A percentile compares a stretch with the other conserved stretches of the same genome.
These are phyloP conservation scores for Cyprinodon diabolis DNA, from an alignment of 2,797 vertebrate genomes.

Conservation along the genomic window DNA sequence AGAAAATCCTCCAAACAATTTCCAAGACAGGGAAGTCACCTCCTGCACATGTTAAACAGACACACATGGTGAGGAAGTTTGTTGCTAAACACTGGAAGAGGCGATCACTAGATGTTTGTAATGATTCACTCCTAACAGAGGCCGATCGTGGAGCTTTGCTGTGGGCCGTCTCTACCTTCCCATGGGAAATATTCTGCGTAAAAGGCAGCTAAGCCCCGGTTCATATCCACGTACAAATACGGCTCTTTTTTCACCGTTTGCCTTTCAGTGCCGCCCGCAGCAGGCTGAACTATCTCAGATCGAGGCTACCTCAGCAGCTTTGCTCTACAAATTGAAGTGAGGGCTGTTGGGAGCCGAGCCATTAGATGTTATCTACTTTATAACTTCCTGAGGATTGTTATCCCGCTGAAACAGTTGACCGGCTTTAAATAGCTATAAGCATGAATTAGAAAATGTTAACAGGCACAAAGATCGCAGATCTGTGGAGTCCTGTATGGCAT, in stretches of 20 bases:
- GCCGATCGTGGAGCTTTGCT: constrained; percentile 3
- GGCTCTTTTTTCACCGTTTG: constrained; percentile 36
- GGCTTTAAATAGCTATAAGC: constrained; percentile 34
- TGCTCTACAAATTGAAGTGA: constrained; percentile 30
- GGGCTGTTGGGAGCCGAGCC: constrained; percentile 17
- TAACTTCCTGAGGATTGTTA: constrained; percentile 40
- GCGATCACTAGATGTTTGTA: not conserved
- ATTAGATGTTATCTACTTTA: constrained; percentile 36
- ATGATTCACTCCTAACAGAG: not conserved
- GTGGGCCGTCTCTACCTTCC: constrained; percentile 11
- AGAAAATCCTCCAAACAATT: not conserved
- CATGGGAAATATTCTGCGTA: constrained; percentile 35
- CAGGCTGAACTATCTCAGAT: constrained; percentile 21
- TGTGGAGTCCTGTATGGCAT: not conserved
- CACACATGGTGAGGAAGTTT: not conserved
- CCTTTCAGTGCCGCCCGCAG: constrained; percentile 42
- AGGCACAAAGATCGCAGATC: not conserved
- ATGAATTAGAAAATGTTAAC: constrained; percentile 6
- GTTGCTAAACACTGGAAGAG: not conserved
- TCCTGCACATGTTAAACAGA: not conserved
- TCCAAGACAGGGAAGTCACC: not conserved
- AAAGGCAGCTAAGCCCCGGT: constrained; percentile 13
- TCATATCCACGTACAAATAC: constrained; percentile 45
- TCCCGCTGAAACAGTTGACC: constrained; percentile 49
- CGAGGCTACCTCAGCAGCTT: constrained; percentile 31